Evolutionary conservation across 2,797 vertebrate species (phyloP).

Genomic region (Picus viridis): DNA sequence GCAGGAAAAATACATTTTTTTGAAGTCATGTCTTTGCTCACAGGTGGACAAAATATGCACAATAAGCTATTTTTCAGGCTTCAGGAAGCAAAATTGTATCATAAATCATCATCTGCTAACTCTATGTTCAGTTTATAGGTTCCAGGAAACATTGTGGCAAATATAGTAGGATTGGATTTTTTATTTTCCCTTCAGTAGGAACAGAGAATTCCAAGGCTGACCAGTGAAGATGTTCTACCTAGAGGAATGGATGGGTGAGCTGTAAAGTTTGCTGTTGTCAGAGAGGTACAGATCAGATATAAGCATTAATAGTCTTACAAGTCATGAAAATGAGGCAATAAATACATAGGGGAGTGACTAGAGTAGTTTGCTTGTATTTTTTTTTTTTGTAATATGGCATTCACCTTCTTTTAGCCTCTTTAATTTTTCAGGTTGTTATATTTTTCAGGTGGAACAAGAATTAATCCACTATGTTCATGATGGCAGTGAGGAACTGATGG

Average conservation of each 20-base stretch:
- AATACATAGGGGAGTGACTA: not conserved
- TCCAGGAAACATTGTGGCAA: not conserved
- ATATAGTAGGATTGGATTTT: not conserved
- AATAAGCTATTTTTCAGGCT: not conserved
- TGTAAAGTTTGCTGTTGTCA: not conserved
- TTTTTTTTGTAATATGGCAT: not conserved
- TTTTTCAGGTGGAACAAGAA: conserved; percentile 87
- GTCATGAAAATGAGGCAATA: not conserved
- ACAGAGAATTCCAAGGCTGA: not conserved
- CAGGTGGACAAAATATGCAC: not conserved
- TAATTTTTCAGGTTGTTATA: not conserved
- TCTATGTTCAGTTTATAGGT: not conserved
- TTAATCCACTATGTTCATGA: conserved; percentile 91
- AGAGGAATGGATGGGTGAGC: not conserved
- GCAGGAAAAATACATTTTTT: not conserved
- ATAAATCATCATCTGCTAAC: not conserved
- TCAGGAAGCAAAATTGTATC: not conserved
- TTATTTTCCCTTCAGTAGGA: not conserved
- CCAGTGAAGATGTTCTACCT: not conserved
- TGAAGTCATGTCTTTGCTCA: not conserved
- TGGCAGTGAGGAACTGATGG: conserved; percentile 83
- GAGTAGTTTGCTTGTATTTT: not conserved
- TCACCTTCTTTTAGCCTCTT: not conserved
- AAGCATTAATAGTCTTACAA: not conserved
- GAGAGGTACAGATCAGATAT: not conserved